Conservation (phyloP, 2,113 vertebrate species). For the Circaetus cinerascens region DNA sequence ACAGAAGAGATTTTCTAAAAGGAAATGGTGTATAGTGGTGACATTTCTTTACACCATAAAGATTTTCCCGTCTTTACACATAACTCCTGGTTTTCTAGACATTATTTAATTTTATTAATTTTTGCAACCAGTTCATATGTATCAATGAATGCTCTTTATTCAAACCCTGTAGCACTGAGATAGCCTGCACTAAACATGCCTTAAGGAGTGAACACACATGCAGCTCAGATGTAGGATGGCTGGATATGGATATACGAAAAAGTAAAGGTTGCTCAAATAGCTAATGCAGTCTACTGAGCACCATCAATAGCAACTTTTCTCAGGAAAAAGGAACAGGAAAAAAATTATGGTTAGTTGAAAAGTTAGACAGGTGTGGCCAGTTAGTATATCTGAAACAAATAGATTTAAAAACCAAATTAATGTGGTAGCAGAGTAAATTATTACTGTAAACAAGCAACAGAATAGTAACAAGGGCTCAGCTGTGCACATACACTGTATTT, state of each 20-base stretch:
- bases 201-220: not conserved
- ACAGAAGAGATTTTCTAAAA: not conserved
- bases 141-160: not conserved
- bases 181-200: not conserved
- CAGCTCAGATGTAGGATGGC: not conserved
- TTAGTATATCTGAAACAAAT: not conserved
- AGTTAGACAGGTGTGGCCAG: not conserved
- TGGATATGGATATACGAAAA: not conserved
- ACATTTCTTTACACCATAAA: not conserved
- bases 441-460: not conserved
- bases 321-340: not conserved
- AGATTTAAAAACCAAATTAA: not conserved
- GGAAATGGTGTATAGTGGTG: not conserved
- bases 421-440: not conserved
- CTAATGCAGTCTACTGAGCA: not conserved
- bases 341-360: not conserved
- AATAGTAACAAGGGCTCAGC: not conserved
- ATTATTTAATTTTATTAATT: not conserved
- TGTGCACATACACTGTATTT: rapidly evolving
- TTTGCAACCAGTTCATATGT: not conserved
- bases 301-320: not conserved
- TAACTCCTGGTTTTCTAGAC: not conserved
- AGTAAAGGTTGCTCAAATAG: not conserved
- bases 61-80: not conserved
- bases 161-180: not conserved